A percentile compares a stretch with the other conserved stretches of the same genome.
Conservation (phyloP, 2,797 vertebrate genomes). For the Glyptemys insculpta region DNA sequence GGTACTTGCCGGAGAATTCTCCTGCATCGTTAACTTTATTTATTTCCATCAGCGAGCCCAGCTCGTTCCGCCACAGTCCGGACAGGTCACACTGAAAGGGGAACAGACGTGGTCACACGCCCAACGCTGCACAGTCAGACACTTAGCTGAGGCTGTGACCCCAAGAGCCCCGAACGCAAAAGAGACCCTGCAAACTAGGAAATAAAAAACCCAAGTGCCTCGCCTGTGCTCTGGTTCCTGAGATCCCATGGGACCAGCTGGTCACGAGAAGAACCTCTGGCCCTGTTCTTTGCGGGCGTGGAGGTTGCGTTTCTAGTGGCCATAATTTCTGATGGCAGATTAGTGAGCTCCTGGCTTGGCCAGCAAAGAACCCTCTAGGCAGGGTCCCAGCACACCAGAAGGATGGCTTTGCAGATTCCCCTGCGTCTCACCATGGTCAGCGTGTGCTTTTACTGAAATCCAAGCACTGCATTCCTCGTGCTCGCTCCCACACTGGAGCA, state of each 20-base stretch:
- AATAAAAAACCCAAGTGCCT: no score
- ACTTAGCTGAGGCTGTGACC: accelerated
- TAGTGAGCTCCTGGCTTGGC: background rate
- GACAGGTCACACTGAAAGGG: background rate
- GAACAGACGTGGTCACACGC: background rate
- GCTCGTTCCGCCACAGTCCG: background rate
- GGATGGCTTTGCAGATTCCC: background rate
- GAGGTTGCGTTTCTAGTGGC: background rate
- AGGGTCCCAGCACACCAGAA: background rate
- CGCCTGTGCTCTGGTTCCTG: background rate
- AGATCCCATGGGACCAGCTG: background rate
- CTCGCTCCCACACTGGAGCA: no score
- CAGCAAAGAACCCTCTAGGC: no score
- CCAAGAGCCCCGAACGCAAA: background rate
- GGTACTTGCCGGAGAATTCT: background rate
- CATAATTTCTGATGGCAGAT: background rate
- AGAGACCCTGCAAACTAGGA: background rate
- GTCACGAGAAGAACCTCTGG: background rate
- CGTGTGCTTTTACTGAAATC: background rate
- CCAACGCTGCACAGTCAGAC: no score
- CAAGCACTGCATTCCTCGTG: background rate
- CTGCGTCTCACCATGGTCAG: background rate
- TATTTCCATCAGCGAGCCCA: background rate
- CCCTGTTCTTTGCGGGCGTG: background rate
- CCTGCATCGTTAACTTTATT: background rate